Evolutionary conservation across 2,888 invertebrate species (phyloP).

Genomic region (Pedicia rivosa): DNA sequence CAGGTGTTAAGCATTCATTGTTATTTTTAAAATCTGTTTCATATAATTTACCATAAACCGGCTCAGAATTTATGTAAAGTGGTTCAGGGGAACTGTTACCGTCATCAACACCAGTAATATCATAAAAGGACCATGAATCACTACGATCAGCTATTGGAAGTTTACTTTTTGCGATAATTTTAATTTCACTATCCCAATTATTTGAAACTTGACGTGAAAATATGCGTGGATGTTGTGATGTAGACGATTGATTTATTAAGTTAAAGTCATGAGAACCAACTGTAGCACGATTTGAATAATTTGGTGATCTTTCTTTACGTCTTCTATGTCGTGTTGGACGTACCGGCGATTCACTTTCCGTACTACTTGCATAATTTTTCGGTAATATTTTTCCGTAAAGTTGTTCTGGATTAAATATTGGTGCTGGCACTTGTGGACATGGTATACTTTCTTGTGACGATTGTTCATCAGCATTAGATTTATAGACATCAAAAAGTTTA

Average conservation of each 20-base stretch:
- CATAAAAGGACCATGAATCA: slow-evolving; percentile 28
- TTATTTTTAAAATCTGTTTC: slow-evolving; percentile 20
- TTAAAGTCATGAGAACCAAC: slow-evolving; percentile 24
- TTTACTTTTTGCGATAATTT: slow-evolving; percentile 10
- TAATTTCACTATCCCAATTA: slow-evolving; percentile 14
- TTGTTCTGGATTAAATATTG: slow-evolving; percentile 15
- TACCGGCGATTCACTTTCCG: slow-evolving; percentile 6
- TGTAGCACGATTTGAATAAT: slow-evolving; percentile 18
- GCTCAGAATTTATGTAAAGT: slow-evolving; percentile 27
- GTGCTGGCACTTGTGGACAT: slow-evolving; percentile 28
- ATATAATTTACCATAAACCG: slow-evolving; percentile 26
- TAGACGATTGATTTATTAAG: slow-evolving; percentile 18
- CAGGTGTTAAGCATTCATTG: background rate
- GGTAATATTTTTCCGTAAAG: slow-evolving; percentile 19
- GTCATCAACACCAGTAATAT: slow-evolving; percentile 15
- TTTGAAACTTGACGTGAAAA: slow-evolving; percentile 5
- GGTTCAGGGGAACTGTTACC: slow-evolving; percentile 21
- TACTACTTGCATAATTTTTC: background rate
- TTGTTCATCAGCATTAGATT: background rate
- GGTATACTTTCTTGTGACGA: slow-evolving; percentile 14
- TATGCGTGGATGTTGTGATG: slow-evolving; percentile 15
- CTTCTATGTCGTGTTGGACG: slow-evolving; percentile 22
- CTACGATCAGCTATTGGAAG: slow-evolving; percentile 22
- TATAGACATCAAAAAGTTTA: background rate
- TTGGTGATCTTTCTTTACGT: too few relatives aligned